phyloP scores from a whole-genome alignment of 2,113 vertebrate genomes.

The Corythornis cristatus region DNA sequence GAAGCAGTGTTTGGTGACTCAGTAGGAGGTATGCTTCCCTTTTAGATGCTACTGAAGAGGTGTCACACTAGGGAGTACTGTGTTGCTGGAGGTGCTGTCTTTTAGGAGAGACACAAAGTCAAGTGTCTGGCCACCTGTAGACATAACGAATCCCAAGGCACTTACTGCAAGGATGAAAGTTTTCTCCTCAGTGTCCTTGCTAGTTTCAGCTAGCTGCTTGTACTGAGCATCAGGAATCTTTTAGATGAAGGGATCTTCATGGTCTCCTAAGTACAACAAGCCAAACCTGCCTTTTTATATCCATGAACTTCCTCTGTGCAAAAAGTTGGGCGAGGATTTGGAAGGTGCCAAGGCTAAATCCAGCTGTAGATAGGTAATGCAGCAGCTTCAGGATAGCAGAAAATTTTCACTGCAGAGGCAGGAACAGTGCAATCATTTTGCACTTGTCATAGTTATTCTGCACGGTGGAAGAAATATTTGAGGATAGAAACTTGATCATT shows the following conservation, averaged over 20 bases:
- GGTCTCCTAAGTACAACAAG: background rate
- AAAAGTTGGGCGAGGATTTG: background rate
- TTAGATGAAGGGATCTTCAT: background rate
- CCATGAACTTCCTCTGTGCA: background rate
- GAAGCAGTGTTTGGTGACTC: conserved; percentile 52
- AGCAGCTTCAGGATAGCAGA: background rate
- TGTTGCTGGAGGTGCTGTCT: conserved; percentile 5
- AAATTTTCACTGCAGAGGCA: background rate
- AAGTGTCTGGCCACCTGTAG: conserved; percentile 45
- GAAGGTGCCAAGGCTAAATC: background rate
- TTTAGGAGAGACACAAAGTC: conserved; percentile 52
- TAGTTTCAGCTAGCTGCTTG: background rate
- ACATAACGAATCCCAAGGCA: conserved; percentile 51
- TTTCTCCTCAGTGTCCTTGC: conserved; percentile 43
- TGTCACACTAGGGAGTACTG: background rate
- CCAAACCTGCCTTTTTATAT: background rate
- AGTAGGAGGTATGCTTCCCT: conserved; percentile 20
- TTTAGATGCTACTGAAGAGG: conserved; percentile 28
- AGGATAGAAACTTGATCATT: background rate
- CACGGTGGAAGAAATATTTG: background rate
- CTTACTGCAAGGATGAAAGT: conserved; percentile 39
- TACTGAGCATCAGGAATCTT: background rate
- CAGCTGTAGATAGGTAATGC: background rate
- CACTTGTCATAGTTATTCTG: background rate
- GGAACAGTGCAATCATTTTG: background rate